Base-by-base conservation (phyloP, 2,113 vertebrate genomes). In the Aramus guarauna region DNA sequence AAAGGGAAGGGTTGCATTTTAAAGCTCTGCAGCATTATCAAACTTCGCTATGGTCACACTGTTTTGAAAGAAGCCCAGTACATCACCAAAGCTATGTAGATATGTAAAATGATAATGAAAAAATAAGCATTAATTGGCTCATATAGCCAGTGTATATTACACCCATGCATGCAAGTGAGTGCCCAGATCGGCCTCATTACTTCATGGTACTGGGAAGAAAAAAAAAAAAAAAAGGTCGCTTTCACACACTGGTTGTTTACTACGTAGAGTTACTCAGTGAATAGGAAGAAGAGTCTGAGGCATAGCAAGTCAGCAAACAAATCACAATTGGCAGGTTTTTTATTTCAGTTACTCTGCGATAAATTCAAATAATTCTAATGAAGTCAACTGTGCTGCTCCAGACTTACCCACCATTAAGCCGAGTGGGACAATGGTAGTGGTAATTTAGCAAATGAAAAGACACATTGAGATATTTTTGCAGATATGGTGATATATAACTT, bases 321-420 rank as follows among this genome's bases (percentile, higher is more conserved):
- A 96, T 79, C 66, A 86, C 67, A 93, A 32, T 3, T 41, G 77
- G 60, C 91, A 89, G 81, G 83, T 29, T 62, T 94, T 92, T 91
- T 83, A 87, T 82, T 95, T 85, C 81, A 92, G 69, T 63, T 63
- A 60, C 71, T 76, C 71, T 50, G 36, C 48, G 69, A 41, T 92
- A 82, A 93, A 89, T 94, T 78, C 53, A 91, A 84, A 86, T 74
- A 29, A 94, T 52, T 72, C 73, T 89, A 84, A 88, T 79, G 73
- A 95, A 94, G 86, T 68, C 75, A 89, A n/a, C 24, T 75, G 83
- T 56, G 88, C 72, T 74, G 82, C 72, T 71, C 71, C 63, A 71
- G 50, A 34, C 75, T 83, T 73, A 92, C 56, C 63, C 43, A 21
- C 39, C 48, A 3, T 12, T 36, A 29, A 67, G 50, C 24, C n/a